Evolutionary conservation across 35 echinoderm and acorn worm species (phyloP), one percentile per base, ranked within the genome.

Genomic region (Eucidaris tribuloides): DNA sequence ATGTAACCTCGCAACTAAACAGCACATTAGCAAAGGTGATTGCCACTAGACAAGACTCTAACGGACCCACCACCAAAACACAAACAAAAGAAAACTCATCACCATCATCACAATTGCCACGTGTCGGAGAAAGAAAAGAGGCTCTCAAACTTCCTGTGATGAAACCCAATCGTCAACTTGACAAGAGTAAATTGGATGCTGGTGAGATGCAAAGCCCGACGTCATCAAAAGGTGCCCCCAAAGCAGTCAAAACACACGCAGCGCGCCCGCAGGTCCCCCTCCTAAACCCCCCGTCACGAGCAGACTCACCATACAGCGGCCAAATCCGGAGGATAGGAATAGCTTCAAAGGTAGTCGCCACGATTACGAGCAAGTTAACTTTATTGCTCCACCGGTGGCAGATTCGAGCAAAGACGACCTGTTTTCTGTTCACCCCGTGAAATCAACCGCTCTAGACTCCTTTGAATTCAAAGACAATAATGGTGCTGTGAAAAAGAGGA

Each of bases 341-440:
- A 74, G 33, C 30, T 33, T 42, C 37, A 74, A 44, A 36, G 68
- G 35, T 22, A n/a, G n/a, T n/a, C 29, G 41, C 11, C 68, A 74
- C 20, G 68, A 74, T n/a, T 74, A 74, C 44, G 68, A 74, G 44
- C 28, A 74, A 74, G 68, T 74, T 9, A 33, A 74, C 23, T 35
- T 74, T 24, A 74, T 33, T 44, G 35, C 38, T 18, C 68, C 68
- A 44, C 2, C 4, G 3, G 68, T n/a, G n/a, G n/a, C n/a, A n/a
- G n/a, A n/a, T n/a, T n/a, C n/a, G n/a, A n/a, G n/a, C n/a, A n/a
- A n/a, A n/a, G n/a, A n/a, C n/a, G n/a, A n/a, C n/a, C n/a, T n/a
- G n/a, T n/a, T n/a, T n/a, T n/a, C n/a, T n/a, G n/a, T n/a, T n/a
- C n/a, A n/a, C n/a, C n/a, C n/a, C n/a, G n/a, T n/a, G n/a, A n/a